Evolutionary conservation across 2,888 invertebrate genomes (phyloP), one percentile per base, ranked within the genome.

Genomic region (Drosophila tripunctata): DNA sequence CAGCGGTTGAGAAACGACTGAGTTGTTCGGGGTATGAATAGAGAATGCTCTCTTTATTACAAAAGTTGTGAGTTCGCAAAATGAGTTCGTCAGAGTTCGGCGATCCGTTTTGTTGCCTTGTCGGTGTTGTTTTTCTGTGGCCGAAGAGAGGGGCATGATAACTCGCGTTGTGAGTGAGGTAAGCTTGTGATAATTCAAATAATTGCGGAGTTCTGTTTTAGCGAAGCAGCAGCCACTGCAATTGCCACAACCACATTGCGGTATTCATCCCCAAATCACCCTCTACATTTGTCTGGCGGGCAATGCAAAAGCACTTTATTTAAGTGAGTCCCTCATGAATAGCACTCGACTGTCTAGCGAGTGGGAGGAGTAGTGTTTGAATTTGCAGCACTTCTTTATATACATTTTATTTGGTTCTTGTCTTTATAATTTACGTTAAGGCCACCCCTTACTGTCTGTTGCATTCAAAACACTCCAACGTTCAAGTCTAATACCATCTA

Each of bases 271-370:
- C 56, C 56, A 43, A 41, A 52, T 50, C 52, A 27, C 31, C 51
- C 41, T 62, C 22, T 48, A 41, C 70, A 75, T 70, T 81, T 73
- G 72, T 57, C 62, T 74, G 79, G 54, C 67, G 58, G 73, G 82
- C 83, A 84, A 84, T 87, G 85, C 69, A 84, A 84, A 83, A 83
- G 82, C 83, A 83, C 83, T 83, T 83, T 83, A 87, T 83, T 83
- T 83, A 87, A 83, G 83, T 83, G 83, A 83, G 83, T 87, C 87
- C 82, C 82, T 81, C 82, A 78, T 83, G 82, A 87, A 87, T 83
- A 78, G 78, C 87, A 84, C 85, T 84, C 76, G 78, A 64, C 62
- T 75, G 69, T 52, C 52, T 61, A 51, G 64, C 45, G 40, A 35
- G 24, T 14, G 19, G 31, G 10, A 12, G 38, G 44, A 10, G 45